Percentiles rank a stretch among this genome's conserved stretches.
Conservation (phyloP, 2,888 invertebrate genomes). For the Caenorhabditis becei region DNA sequence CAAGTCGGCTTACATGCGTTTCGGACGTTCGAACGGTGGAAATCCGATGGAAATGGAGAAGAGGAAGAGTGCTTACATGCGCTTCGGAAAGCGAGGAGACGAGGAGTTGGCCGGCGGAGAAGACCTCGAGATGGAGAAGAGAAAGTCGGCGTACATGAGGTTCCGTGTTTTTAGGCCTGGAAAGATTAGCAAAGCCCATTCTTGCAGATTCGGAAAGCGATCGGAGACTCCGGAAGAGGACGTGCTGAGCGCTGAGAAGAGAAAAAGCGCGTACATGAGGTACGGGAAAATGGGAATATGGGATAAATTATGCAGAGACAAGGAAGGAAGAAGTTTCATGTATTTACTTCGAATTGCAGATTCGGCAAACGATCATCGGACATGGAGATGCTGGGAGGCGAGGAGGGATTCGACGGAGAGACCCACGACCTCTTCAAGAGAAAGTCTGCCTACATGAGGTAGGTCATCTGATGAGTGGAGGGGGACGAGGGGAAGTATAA, state of each 20-base stretch:
- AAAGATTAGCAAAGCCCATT: constrained; percentile 10
- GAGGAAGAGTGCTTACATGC: constrained; percentile 73
- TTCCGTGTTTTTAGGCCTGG: too few relatives aligned
- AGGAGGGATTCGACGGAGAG: constrained; percentile 25
- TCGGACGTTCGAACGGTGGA: constrained; percentile 72
- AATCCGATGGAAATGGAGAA: constrained; percentile 69
- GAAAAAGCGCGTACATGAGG: constrained; percentile 76
- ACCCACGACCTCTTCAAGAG: constrained; percentile 70
- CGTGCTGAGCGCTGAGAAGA: constrained; percentile 70
- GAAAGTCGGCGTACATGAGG: constrained; percentile 77
- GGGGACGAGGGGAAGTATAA: constrained; percentile 9
- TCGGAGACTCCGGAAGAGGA: constrained; percentile 65
- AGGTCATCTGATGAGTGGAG: neutral
- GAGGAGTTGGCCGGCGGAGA: constrained; percentile 52
- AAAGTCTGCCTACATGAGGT: constrained; percentile 77
- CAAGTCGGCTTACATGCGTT: constrained; percentile 77
- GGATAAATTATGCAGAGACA: constrained; percentile 39
- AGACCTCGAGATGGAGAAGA: constrained; percentile 71
- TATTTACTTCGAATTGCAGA: constrained; percentile 33
- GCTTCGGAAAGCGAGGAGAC: constrained; percentile 74
- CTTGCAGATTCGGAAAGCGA: constrained; percentile 74
- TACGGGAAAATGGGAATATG: constrained; percentile 38
- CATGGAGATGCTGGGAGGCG: constrained; percentile 29
- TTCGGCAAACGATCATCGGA: constrained; percentile 57
- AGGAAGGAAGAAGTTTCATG: constrained; percentile 27